Evolutionary conservation across 2,888 invertebrate genomes (phyloP).

Genomic region (Drosophila ezoana): DNA sequence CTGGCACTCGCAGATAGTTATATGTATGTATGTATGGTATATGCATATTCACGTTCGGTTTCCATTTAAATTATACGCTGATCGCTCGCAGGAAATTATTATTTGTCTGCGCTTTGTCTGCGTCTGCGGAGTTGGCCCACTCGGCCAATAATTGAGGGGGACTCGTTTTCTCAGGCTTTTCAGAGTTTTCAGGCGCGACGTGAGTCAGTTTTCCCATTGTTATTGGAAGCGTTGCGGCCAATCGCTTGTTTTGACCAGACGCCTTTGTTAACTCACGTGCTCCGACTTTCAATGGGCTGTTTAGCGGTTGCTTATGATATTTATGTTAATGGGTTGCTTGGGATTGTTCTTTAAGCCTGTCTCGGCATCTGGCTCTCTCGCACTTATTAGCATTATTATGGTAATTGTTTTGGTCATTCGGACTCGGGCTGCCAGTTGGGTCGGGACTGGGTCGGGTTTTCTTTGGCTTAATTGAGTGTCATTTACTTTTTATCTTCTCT

Average conservation of each 20-base stretch:
- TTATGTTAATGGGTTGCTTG: constrained; percentile 40
- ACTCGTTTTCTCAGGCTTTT: constrained; percentile 39
- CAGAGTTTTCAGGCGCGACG: constrained; percentile 27
- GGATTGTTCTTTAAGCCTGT: constrained; percentile 7
- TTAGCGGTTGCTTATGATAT: constrained; percentile 18
- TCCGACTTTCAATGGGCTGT: constrained; percentile 41
- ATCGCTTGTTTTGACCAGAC: constrained; percentile 19
- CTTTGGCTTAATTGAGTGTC: constrained; percentile 42
- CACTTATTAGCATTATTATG: constrained; percentile 65
- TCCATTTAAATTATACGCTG: constrained; percentile 56
- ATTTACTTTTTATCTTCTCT: constrained; percentile 35
- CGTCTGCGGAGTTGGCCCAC: constrained; percentile 32
- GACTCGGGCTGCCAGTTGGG: constrained; percentile 30
- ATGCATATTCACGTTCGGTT: constrained; percentile 41
- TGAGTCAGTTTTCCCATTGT: constrained; percentile 42
- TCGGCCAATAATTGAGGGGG: constrained; percentile 17
- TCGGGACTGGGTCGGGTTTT: constrained; percentile 31
- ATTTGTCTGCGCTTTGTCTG: constrained; percentile 53
- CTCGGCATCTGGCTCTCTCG: constrained; percentile 34
- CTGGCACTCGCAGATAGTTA: constrained; percentile 1
- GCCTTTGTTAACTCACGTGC: constrained; percentile 48
- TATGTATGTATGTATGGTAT: background rate
- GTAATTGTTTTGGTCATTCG: constrained; percentile 52
- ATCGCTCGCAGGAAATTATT: constrained; percentile 68
- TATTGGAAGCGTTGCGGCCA: constrained; percentile 23